Evolutionary conservation across 2,113 vertebrate genomes (phyloP), one percentile per base, ranked within the genome.

Genomic region (Stictonetta naevosa): DNA sequence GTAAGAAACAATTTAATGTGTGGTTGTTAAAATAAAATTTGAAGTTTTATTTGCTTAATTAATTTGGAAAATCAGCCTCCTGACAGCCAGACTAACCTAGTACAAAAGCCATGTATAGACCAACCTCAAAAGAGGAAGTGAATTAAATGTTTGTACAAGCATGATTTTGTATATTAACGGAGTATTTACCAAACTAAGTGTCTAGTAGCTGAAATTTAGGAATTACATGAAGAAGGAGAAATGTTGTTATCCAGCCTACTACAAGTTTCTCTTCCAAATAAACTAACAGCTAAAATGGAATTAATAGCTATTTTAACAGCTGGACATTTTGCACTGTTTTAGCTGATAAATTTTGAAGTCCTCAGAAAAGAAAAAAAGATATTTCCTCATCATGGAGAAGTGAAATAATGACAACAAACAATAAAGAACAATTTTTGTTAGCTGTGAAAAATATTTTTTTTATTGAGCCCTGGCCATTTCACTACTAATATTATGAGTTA

Each of bases 41-140:
- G 38, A 84, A 83, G 8, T 22, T 84, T 91, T 76, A 58, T 91
- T 91, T 84, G 19, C 34, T 88, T 78, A 64, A 87, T 94, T 86
- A 86, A 44, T 78, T 87, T 90, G 10, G 55, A 55, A 81, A 94
- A 92, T 8, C 23, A 88, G 18, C 29, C 34, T 83, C 25, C 60
- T 79, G 44, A 40, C 8, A 68, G 33, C 18, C 83, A 91, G 79
- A 82, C 73, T 73, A 77, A 80, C 62, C n/a, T 31, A 29, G 12
- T 53, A 16, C 4, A 44, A 31, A 84, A 95, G 23, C 20, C 22
- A 48, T 44, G 42, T 44, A 18, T 44, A 44, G 42, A 44, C 42
- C 42, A 44, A 44, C 42, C 42, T 44, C 46, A 48, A 22, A 48
- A 48, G 20, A 48, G 20, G 20, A 48, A 21, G 46, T 19, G 5